Base-by-base conservation (phyloP, 2,113 vertebrate genomes). In the Syrrhaptes paradoxus region DNA sequence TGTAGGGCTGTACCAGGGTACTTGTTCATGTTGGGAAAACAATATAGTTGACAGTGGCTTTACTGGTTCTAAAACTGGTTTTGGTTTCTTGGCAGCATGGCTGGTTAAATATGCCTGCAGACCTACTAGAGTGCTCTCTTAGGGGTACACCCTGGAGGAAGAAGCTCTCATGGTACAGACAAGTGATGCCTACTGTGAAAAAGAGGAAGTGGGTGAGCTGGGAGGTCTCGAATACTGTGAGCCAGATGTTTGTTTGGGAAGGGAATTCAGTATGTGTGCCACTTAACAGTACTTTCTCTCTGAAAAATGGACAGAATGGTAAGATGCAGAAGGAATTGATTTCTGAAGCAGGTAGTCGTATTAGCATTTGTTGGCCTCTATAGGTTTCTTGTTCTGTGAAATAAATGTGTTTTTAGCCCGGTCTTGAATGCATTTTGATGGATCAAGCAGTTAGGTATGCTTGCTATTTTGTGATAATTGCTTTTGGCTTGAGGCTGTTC, bases 11-110 rank as follows among this genome's bases (percentile, higher is more conserved):
- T 68, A 29, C 46, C 67, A 2, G 19, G 36, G 21, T 45, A 13
- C n/a, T 72, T 71, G 61, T 29, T 81, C 13, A 2, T n/a, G 6
- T 54, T 80, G 86, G 77, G 72, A 49, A 87, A 73, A 31, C 11
- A 7, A 2, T 46, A 3, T 21, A 63, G 75, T 32, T 86, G 34
- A 10, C 66, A 58, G 49, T 88, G 63, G 63, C 72, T 80, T 73
- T 85, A 61, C 67, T 91, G 75, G 82, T 77, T 88, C 79, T 84
- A 41, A 62, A 93, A 54, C 55, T 80, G 72, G 36, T 51, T 94
- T 93, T 87, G 58, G 25, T 90, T 92, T 90, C 83, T 89, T 86
- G 85, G 76, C 79, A 74, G 83, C 49, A 9, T 54, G 74, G 24
- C 32, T 78, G 49, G 72, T 87, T 52, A 83, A 71, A 55, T 89